These are phyloP conservation scores for Brachionichthys hirsutus DNA, from an alignment of 2,113 vertebrate species.

Conservation along the genomic window DNA sequence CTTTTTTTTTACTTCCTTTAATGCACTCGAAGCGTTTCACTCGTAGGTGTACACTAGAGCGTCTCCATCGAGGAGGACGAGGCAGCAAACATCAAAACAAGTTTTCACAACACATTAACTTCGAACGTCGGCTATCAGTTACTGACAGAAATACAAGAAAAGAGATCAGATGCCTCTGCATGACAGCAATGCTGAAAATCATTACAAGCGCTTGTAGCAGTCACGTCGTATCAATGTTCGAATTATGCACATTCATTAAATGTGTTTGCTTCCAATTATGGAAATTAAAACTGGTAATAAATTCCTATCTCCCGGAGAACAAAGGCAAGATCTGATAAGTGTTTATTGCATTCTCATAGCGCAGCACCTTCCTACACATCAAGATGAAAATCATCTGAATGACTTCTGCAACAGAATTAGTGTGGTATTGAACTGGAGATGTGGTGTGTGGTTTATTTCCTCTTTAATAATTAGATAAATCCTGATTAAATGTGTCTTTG, in stretches of 20 bases:
- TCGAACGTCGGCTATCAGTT: constrained; percentile 14
- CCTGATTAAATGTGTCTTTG: not conserved
- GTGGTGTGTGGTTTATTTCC: constrained; percentile 2
- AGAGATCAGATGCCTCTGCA: not conserved
- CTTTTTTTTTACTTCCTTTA: too few species aligned
- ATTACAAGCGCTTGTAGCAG: constrained; percentile 30
- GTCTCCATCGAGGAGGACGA: too few species aligned
- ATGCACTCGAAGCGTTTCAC: too few species aligned
- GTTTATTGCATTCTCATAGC: constrained; percentile 8
- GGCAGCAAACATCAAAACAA: not conserved
- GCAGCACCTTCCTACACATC: not conserved
- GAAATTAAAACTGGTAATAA: constrained; percentile 58
- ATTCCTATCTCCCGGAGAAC: constrained; percentile 44
- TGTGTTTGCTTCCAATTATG: constrained; percentile 52
- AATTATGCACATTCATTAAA: constrained; percentile 59
- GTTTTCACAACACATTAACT: constrained; percentile 3
- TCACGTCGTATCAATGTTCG: constrained; percentile 43
- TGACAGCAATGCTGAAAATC: constrained; percentile 21
- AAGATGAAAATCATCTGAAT: constrained; percentile 29
- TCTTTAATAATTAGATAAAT: not conserved
- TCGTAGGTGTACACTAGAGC: too few species aligned
- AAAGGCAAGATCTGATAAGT: constrained; percentile 48
- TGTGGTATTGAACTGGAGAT: not conserved
- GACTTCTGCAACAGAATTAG: not conserved
- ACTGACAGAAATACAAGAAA: not conserved